Evolutionary conservation across 2,113 vertebrate genomes (phyloP).

Genomic region (Pseudois nayaur): DNA sequence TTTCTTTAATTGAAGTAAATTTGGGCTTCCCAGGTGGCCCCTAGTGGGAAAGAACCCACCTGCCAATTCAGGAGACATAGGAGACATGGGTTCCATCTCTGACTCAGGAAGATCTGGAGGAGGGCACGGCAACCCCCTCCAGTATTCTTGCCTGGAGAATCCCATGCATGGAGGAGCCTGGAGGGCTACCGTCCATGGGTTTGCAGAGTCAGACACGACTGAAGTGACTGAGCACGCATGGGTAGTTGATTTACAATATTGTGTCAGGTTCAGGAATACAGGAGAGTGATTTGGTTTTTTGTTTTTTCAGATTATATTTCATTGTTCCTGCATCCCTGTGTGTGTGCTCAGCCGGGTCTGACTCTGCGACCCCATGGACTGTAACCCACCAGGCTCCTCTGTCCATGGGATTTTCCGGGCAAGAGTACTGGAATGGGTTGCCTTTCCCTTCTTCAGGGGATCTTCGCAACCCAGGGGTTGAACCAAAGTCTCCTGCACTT

Average conservation of each 20-base stretch:
- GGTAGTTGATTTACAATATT: neutral
- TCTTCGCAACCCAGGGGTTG: neutral
- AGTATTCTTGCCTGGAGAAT: neutral
- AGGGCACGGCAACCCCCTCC: neutral
- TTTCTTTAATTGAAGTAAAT: neutral
- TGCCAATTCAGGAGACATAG: neutral
- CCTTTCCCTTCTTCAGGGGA: neutral
- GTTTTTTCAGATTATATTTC: neutral
- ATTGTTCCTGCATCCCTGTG: neutral
- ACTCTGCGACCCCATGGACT: neutral
- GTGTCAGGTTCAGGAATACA: neutral
- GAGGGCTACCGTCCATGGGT: neutral
- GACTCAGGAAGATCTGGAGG: neutral
- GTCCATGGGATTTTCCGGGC: neutral
- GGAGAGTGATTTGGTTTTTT: neutral
- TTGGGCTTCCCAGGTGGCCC: neutral
- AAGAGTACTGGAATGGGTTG: neutral
- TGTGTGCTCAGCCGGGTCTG: neutral
- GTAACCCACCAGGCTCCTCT: neutral
- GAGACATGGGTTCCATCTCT: neutral
- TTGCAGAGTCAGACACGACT: rapidly evolving
- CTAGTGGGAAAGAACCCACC: neutral
- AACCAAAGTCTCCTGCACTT: neutral
- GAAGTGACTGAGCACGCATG: rapidly evolving
- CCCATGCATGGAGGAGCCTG: neutral